These are phyloP conservation scores for Aramus guarauna DNA, from an alignment of 2,113 vertebrate species.

Conservation along the genomic window DNA sequence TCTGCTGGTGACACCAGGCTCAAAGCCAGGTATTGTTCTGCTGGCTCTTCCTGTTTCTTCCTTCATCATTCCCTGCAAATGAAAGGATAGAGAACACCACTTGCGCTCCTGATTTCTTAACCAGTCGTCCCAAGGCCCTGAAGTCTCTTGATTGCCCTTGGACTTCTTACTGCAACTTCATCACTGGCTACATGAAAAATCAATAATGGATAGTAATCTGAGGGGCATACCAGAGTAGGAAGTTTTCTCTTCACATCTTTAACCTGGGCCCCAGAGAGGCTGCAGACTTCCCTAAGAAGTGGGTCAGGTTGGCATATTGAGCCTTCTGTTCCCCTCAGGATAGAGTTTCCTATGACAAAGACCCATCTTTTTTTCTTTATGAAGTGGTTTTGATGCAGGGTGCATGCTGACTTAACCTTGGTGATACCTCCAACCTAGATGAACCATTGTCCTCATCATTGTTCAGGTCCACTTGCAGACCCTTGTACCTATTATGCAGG, in stretches of 20 bases:
- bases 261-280: not conserved
- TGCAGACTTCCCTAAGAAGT: not conserved
- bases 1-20: not conserved
- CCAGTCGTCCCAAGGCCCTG: too few species aligned
- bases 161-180: not conserved
- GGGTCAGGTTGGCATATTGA: not conserved
- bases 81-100: not conserved
- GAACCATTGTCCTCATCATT: not conserved
- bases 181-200: not conserved
- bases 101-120: not conserved
- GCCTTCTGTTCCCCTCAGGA: not conserved
- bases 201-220: not conserved
- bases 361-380: not conserved
- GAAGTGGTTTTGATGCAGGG: not conserved
- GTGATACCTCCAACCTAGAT: not conserved
- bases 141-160: not conserved
- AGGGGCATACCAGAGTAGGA: not conserved
- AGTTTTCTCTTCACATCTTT: not conserved
- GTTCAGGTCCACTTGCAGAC: not conserved
- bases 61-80: not conserved
- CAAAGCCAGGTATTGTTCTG: not conserved
- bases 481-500: too few species aligned
- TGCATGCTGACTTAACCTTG: not conserved
- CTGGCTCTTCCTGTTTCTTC: not conserved
- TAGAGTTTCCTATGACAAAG: not conserved